Evolutionary conservation across 1,140 invertebrate species (phyloP), one percentile per base, ranked within the genome.

Genomic region (Nasonia vitripennis): DNA sequence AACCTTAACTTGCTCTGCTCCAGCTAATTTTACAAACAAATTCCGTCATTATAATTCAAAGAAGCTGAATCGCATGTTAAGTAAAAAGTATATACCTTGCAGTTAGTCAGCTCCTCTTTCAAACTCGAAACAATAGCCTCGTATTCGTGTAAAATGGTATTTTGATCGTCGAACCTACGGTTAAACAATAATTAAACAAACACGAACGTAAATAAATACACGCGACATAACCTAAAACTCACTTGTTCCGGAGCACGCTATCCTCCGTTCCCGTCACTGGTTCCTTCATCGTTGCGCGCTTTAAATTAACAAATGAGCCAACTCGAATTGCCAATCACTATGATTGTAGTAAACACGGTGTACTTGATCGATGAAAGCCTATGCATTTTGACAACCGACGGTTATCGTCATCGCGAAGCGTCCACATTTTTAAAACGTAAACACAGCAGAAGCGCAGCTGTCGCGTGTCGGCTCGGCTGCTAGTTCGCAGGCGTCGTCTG

Each of bases 1-100:
- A 71, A 74, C 45, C 90, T 88, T n/a, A 93, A 87, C 78, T 83
- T 87, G 20, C 80, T 86, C 86, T 93, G 92, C 84, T 93, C 91
- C 37, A 23, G 68, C 93, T 93, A 55, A 75, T 51, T 9, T 70
- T 89, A 88, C 45, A 68, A 81, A 71, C 20, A 75, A 86, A 71
- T 68, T 31, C 34, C 68, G 12, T 23, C 17, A 70, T 48, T 34
- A 73, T n/a, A 31, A 37, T 20, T 48, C n/a, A 45, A 75, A 7
- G 2, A n/a, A 62, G 14, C 55, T 55, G n/a, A 70, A 14, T 3
- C 83, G 83, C 78, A 79, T 10, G 6, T 81, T 81, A 55, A 67
- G 67, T 45, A 62, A 86, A 85, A 77, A 74, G 68, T 17, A 86
- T 89, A 86, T 89, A 93, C 92, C 88, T 92, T 93, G 84, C 92